A percentile compares a stretch with the other conserved stretches of the same genome.
phyloP scores from a whole-genome alignment of 2,797 vertebrate species.

The Chromis chromis region DNA sequence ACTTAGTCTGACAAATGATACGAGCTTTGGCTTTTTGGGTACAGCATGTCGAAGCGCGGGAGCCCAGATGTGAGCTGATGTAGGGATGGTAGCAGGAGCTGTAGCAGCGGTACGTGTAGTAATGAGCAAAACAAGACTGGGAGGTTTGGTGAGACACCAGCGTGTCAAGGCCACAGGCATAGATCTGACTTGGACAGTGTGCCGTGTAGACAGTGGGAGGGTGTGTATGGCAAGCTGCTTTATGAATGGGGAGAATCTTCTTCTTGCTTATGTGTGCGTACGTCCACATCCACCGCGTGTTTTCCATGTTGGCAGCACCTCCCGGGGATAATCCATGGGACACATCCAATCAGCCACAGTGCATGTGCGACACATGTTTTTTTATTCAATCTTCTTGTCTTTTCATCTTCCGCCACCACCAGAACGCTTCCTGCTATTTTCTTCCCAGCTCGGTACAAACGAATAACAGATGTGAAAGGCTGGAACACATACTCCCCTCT shows the following conservation, averaged over 20 bases:
- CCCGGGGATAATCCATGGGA: conserved; percentile 82
- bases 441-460: conserved; percentile 96
- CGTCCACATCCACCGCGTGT: conserved; percentile 27
- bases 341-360: conserved; percentile 88
- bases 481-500: conserved; percentile 88
- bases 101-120: conserved; percentile 50
- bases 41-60: conserved; percentile 43
- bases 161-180: conserved; percentile 59
- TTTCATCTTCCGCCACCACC: conserved; percentile 96
- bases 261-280: conserved; percentile 35
- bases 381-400: conserved; percentile 89
- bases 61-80: conserved; percentile 61
- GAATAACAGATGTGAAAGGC: conserved; percentile 97
- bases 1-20: conserved; percentile 68
- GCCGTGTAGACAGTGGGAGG: conserved; percentile 45
- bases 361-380: conserved; percentile 93
- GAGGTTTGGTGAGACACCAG: conserved; percentile 63
- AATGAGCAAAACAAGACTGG: conserved; percentile 63
- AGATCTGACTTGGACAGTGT: conserved; percentile 60
- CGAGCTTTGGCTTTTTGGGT: conserved; percentile 50
- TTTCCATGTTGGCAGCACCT: conserved; percentile 70
- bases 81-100: conserved; percentile 51
- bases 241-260: conserved; percentile 64
- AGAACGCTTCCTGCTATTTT: conserved; percentile 97
- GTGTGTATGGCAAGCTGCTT: conserved; percentile 56